These are phyloP conservation scores for Drosophila antonietae DNA, from an alignment of 2,888 invertebrate genomes.

Conservation along the genomic window DNA sequence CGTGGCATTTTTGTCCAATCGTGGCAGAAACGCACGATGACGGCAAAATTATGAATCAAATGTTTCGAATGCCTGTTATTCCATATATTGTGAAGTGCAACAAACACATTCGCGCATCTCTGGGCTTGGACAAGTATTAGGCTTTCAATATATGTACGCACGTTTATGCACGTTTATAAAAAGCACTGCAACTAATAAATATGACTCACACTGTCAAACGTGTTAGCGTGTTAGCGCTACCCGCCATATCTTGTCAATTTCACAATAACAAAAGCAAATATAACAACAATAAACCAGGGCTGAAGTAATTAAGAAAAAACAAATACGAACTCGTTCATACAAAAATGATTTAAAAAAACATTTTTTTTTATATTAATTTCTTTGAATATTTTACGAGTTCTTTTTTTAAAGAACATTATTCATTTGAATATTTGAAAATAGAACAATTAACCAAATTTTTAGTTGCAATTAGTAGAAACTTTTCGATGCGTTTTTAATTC, in stretches of 20 bases:
- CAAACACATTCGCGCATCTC: background rate
- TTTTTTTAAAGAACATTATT: too few relatives aligned
- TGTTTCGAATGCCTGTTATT: background rate
- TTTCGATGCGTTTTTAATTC: too few relatives aligned
- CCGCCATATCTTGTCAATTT: conserved; percentile 24
- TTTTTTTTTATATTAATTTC: too few relatives aligned
- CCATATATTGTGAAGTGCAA: background rate
- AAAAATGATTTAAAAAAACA: too few relatives aligned
- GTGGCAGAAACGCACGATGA: background rate
- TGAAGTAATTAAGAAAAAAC: background rate
- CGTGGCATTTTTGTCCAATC: conserved; percentile 3
- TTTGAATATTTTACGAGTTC: too few relatives aligned
- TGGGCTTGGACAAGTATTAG: background rate
- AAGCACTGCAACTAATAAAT: conserved; percentile 15
- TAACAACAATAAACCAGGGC: conserved; percentile 14
- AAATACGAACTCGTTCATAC: background rate
- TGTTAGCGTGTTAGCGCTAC: conserved; percentile 38
- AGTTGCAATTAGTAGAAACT: too few relatives aligned
- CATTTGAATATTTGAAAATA: too few relatives aligned
- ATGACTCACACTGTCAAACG: conserved; percentile 37
- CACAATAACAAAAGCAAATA: conserved; percentile 27
- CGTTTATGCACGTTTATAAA: background rate
- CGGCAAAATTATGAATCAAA: background rate
- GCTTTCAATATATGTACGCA: background rate
- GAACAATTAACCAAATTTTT: too few relatives aligned